Base-by-base conservation (phyloP, 2,113 vertebrate genomes). In the Amblyopsis rosae region DNA sequence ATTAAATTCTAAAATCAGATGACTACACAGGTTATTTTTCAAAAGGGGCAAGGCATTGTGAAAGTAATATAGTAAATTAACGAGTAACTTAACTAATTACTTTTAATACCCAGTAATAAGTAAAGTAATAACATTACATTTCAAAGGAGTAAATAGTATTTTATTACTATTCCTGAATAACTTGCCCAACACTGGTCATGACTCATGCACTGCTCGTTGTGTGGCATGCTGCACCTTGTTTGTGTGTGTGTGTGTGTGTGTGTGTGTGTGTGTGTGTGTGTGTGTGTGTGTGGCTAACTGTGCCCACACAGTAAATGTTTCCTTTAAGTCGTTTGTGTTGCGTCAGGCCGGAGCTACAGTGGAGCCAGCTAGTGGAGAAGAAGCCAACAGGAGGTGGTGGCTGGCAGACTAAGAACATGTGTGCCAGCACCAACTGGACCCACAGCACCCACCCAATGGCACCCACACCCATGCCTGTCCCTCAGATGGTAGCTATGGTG, bases 331-430 rank as follows among this genome's bases (percentile, higher is more conserved):
- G 35, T 70, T 16, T 73, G 51, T 89, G 48, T 53, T 26, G 13
- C 35, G 47, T 73, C 79, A 98, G 96, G 71, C 94, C 92, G 0
- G 93, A 96, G 80, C 88, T 93, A 83, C 95, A 96, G 81, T 95
- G 94, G 94, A 93, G 83, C 80, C 94, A 95, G 67, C 91, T 95
- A 70, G 89, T 95, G 59, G 95, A 97, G 90, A 95, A 92, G 73
- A 96, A 94, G 88, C 92, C 93, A 9, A 93, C 90, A 13, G 93
- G 91, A 59, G 94, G 93, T 75, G 92, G 92, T 59, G 92, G 96
- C 85, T 97, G 96, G 95, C 95, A 98, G 85, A 90, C 96, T 12
- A 98, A 95, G 87, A 92, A 93, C 84, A 88, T 94, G 93, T 90
- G 91, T 91, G 75, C 93, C 93, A 5, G 87, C 82, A 92, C 94